A percentile compares a stretch with the other conserved stretches of the same genome.
These are phyloP conservation scores for Sphyrna mokarran DNA, from an alignment of 2,113 vertebrate genomes.

Conservation along the genomic window DNA sequence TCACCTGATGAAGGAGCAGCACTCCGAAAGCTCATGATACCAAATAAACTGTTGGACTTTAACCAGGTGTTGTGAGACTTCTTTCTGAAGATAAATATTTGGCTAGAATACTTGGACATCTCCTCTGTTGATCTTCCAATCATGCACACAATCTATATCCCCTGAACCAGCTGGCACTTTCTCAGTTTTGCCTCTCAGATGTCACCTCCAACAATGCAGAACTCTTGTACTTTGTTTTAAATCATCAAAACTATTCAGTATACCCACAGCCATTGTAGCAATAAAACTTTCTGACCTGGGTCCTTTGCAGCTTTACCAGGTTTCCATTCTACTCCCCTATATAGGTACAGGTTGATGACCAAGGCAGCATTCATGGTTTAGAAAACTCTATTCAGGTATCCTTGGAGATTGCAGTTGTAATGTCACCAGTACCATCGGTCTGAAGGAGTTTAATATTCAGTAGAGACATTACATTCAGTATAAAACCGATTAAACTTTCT, in stretches of 20 bases:
- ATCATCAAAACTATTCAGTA: not conserved
- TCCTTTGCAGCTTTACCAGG: not conserved
- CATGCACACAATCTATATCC: not conserved
- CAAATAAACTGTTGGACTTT: too few species aligned
- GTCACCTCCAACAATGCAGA: not conserved
- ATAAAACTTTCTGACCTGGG: not conserved
- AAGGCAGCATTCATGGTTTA: not conserved
- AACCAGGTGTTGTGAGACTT: too few species aligned
- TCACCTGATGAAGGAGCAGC: too few species aligned
- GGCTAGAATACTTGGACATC: not conserved
- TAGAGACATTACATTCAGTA: too few species aligned
- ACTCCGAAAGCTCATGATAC: too few species aligned
- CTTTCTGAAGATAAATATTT: too few species aligned
- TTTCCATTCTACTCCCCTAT: too few species aligned
- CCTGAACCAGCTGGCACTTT: not conserved
- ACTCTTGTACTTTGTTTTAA: not conserved
- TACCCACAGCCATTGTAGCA: not conserved
- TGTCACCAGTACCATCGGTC: not conserved
- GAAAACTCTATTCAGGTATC: not conserved
- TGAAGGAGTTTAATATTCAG: not conserved
- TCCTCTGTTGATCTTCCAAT: not conserved
- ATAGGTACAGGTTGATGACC: not conserved
- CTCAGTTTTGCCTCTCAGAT: not conserved
- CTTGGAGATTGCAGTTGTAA: not conserved
- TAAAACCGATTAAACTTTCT: too few species aligned